Base-by-base conservation (phyloP, 2,888 invertebrate species). In the Nephrotoma guestfalica region DNA sequence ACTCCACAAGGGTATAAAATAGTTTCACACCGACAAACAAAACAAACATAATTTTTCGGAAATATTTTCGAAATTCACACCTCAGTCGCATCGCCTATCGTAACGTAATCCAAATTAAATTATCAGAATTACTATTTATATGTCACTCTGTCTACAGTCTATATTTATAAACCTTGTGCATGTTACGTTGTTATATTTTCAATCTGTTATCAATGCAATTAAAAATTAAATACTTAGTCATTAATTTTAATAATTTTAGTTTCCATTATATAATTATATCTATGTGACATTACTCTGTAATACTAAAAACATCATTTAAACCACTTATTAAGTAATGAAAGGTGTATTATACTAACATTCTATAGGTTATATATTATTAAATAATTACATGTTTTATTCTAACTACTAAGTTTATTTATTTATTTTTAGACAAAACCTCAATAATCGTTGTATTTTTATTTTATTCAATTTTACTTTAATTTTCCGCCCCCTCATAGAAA, bases 381-480 rank as follows among this genome's bases (percentile, higher is more conserved):
- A 57, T 15, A 57, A 57, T 6, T 57, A 57, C 15, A 18, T 57
- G 57, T 57, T 57, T 30, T 71, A 71, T 30, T 71, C 71, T 71
- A 71, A 51, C 51, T 4, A 15, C 9, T 15, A 57, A 15, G 15
- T 15, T 57, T 6, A 57, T 47, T 4, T 47, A n/a, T 30, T 30
- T 71, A 9, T 18, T 71, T 71, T 71, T 71, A 71, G 71, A 71
- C 71, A 71, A 71, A 9, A 71, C 71, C 71, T 71, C 71, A 71
- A 71, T 84, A 84, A 84, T 42, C 84, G 84, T 84, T 30, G 84
- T 84, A 84, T 84, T 84, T 84, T 84, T 84, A 84, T 84, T 84
- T 84, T 84, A 83, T 41, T 47, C 47, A 4, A 83, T 84, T n/a
- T 84, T 84, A 41, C 13, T 41, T 41, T 30, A 30, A 30, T 30